Evolutionary conservation across 2,113 vertebrate species (phyloP).

Genomic region (Dicaeum eximium): DNA sequence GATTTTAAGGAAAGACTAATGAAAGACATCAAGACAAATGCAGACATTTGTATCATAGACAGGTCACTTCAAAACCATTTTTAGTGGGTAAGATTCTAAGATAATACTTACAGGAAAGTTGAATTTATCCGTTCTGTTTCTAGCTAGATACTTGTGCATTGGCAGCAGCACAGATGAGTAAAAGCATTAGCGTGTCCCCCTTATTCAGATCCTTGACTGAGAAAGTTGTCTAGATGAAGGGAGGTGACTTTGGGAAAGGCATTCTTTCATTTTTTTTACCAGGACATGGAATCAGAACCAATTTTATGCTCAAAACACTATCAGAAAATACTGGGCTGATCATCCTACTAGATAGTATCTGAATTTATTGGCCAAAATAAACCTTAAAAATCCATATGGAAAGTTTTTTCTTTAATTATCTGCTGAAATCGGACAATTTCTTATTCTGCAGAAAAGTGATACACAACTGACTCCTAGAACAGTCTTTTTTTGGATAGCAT

Average conservation of each 20-base stretch:
- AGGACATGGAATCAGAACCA: neutral
- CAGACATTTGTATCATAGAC: neutral
- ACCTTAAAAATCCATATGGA: neutral
- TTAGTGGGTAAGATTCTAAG: neutral
- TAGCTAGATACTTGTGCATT: neutral
- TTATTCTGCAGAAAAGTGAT: neutral
- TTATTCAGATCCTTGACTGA: neutral
- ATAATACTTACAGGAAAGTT: neutral
- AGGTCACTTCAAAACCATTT: neutral
- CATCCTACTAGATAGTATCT: neutral
- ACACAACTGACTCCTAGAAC: neutral
- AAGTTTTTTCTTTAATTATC: neutral
- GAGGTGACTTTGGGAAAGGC: neutral
- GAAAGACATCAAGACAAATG: neutral
- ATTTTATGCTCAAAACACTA: neutral
- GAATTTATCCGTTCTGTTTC: neutral
- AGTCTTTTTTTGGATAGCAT: neutral
- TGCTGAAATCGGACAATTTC: neutral
- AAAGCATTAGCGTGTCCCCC: neutral
- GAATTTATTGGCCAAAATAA: neutral
- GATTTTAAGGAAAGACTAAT: neutral
- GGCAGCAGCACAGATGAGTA: neutral
- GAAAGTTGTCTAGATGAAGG: neutral
- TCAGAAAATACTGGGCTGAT: neutral
- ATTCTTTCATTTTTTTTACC: neutral